Conservation (phyloP, 2,797 vertebrate species). For the Centropyge bicolor region DNA sequence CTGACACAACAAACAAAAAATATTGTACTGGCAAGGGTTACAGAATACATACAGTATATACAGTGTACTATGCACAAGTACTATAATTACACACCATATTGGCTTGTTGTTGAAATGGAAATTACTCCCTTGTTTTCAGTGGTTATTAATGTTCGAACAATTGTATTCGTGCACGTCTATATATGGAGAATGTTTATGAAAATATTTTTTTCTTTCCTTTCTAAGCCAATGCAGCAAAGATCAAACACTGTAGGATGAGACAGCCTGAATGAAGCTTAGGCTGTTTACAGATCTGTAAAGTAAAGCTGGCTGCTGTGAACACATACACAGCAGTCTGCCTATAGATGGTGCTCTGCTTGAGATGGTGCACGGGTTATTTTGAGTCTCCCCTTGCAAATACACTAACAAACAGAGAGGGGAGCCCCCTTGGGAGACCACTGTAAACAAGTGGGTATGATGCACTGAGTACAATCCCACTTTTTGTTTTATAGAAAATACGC, state of each 20-base stretch:
- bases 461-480: slow-evolving; percentile 80
- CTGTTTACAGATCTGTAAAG: slow-evolving; percentile 62
- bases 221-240: slow-evolving; percentile 42
- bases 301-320: slow-evolving; percentile 56
- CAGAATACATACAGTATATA: background rate
- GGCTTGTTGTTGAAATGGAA: slow-evolving; percentile 2
- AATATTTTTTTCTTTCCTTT: slow-evolving; percentile 37
- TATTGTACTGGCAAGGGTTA: background rate
- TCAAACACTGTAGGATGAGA: slow-evolving; percentile 59
- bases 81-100: slow-evolving; percentile 14
- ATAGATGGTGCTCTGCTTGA: slow-evolving; percentile 73
- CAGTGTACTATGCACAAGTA: background rate
- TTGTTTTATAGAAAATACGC: slow-evolving; percentile 79
- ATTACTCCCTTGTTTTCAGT: background rate
- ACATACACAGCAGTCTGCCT: slow-evolving; percentile 58
- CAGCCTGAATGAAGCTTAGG: slow-evolving; percentile 49
- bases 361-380: slow-evolving; percentile 78
- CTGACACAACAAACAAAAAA: too few relatives aligned
- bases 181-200: slow-evolving; percentile 24
- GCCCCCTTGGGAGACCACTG: slow-evolving; percentile 77
- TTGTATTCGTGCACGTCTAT: background rate
- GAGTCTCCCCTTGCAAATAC: slow-evolving; percentile 79
- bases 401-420: slow-evolving; percentile 80
- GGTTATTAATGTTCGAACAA: slow-evolving; percentile 32
- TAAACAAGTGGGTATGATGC: slow-evolving; percentile 84